phyloP scores from a whole-genome alignment of 2,888 invertebrate species.

The Megaustenia siamemsis region DNA sequence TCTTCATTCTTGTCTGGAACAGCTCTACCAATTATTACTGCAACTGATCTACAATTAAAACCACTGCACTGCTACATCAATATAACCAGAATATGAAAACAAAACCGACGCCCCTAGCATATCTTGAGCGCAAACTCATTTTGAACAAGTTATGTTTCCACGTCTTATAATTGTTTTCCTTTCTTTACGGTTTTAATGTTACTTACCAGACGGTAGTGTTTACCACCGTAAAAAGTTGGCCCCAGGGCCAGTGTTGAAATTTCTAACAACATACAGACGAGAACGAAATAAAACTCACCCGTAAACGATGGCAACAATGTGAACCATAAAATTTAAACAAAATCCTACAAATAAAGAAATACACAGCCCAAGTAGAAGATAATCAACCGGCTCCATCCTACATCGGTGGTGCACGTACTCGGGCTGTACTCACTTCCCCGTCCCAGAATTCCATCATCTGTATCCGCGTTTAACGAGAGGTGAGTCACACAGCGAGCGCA shows the following conservation, averaged over 20 bases:
- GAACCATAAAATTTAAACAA: conserved; percentile 49
- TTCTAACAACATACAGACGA: background rate
- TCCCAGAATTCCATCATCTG: conserved; percentile 34
- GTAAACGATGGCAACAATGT: conserved; percentile 50
- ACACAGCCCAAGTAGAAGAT: conserved; percentile 50
- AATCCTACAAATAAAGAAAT: conserved; percentile 46
- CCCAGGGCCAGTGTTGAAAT: background rate
- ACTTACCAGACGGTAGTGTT: too few relatives aligned
- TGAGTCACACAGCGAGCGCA: background rate
- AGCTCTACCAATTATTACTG: too few relatives aligned
- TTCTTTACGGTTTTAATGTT: too few relatives aligned
- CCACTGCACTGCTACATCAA: too few relatives aligned
- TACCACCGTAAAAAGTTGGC: too few relatives aligned
- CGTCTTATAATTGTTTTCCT: too few relatives aligned
- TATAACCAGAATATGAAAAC: too few relatives aligned
- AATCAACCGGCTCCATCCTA: conserved; percentile 55
- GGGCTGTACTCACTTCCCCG: conserved; percentile 41
- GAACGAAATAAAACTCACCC: conserved; percentile 34
- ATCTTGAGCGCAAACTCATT: too few relatives aligned
- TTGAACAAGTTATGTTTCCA: too few relatives aligned
- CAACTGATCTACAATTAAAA: too few relatives aligned
- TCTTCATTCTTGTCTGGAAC: too few relatives aligned
- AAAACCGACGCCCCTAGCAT: too few relatives aligned
- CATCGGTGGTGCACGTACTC: conserved; percentile 29
- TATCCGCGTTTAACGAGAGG: conserved; percentile 1